Evolutionary conservation across 2,888 invertebrate species (phyloP), one percentile per base, ranked within the genome.

Genomic region (Pyrgus malvae): DNA sequence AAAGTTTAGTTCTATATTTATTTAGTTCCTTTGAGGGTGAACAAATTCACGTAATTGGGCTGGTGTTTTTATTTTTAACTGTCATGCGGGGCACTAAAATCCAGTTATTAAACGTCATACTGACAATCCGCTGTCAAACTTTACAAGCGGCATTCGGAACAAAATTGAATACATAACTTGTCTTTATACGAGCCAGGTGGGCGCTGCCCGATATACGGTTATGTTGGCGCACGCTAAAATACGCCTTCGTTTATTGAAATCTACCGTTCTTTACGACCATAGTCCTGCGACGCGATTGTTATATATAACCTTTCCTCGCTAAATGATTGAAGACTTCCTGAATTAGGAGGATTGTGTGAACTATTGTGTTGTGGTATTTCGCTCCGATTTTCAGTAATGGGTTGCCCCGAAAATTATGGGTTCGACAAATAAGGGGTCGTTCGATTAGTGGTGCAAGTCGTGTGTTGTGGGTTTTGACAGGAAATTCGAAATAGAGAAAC

Each of bases 141-240:
- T 40, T 49, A 49, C 40, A 49, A 27, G 48, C 40, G 48, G 23
- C 40, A 23, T 33, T 25, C 25, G 48, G 56, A 40, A 49, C 72
- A 63, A 78, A 76, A 80, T 79, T 78, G 77, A 74, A 78, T 68
- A 64, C 76, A 80, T 80, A 79, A 80, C 70, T 78, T 73, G 69
- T 73, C 68, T 74, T 75, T 74, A 72, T 62, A 60, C 58, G 71
- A 62, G 69, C 65, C 77, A 77, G 77, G 74, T 76, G 75, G 70
- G 63, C 65, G 60, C 21, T 11, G 0, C 4, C 21, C 25, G 35
- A 51, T 44, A 42, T 51, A 51, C 35, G 35, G 42, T 25, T 25
- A 37, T 9, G 41, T 17, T 8, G 35, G 51, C 44, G 25, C 51
- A 51, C 42, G 57, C 64, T 60, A 61, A 62, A 62, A 62, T 64